These are phyloP conservation scores for Cyanistes caeruleus DNA, from an alignment of 2,113 vertebrate species.

Conservation along the genomic window DNA sequence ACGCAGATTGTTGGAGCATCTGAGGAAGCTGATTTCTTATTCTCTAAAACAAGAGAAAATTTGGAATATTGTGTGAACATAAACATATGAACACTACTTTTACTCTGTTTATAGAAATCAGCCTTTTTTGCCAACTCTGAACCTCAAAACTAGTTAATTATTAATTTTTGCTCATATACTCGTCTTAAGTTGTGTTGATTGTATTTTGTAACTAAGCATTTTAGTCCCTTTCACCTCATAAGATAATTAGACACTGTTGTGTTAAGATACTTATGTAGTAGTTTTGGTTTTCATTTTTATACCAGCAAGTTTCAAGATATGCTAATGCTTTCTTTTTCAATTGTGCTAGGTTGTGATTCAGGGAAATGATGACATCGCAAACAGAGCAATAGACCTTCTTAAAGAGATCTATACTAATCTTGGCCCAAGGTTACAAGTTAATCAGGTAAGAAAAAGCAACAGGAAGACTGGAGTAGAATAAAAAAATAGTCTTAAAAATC, in stretches of 20 bases:
- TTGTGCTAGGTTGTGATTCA: slow-evolving; percentile 93
- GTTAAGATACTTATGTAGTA: fast-evolving
- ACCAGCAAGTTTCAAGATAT: background rate
- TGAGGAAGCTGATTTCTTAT: background rate
- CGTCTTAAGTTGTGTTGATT: background rate
- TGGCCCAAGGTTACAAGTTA: slow-evolving; percentile 96
- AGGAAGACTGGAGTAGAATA: background rate
- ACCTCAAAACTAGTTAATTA: background rate
- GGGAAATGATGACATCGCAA: slow-evolving; percentile 97
- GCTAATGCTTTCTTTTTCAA: background rate
- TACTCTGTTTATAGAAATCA: background rate
- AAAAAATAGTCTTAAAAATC: background rate
- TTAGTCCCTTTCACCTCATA: background rate
- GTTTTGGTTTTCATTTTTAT: background rate
- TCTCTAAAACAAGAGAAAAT: background rate
- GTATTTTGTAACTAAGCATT: background rate
- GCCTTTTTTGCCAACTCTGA: background rate
- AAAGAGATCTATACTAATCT: slow-evolving; percentile 99
- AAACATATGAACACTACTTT: background rate
- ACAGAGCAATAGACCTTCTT: slow-evolving; percentile 95
- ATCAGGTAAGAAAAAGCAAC: slow-evolving; percentile 84
- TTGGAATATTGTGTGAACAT: background rate
- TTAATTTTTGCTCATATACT: background rate
- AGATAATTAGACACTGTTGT: background rate
- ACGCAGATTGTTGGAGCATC: background rate